Evolutionary conservation across 2,113 vertebrate species (phyloP).

Genomic region (Lichenostomus cassidix): DNA sequence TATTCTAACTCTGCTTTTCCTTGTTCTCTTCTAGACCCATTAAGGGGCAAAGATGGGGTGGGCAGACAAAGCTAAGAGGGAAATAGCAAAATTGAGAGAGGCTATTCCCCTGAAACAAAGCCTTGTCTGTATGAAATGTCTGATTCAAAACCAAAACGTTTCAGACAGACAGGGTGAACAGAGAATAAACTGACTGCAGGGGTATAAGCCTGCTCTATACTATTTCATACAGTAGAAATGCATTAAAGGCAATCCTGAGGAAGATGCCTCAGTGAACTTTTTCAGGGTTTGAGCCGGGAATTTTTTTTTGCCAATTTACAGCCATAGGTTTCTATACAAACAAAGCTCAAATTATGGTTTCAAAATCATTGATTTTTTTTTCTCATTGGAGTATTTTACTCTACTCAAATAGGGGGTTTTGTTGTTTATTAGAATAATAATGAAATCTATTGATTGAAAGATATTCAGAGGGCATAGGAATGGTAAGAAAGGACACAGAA

Average conservation of each 20-base stretch:
- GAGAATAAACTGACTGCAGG: neutral
- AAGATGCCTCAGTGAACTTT: neutral
- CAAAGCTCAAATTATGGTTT: neutral
- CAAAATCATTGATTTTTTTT: neutral
- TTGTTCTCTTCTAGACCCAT: neutral
- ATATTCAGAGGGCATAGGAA: neutral
- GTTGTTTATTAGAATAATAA: neutral
- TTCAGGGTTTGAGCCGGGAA: no score
- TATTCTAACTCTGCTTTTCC: neutral
- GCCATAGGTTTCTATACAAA: neutral
- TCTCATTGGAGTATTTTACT: neutral
- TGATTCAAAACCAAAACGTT: neutral
- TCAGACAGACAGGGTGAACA: neutral
- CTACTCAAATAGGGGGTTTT: neutral
- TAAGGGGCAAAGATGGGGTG: neutral
- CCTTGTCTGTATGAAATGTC: neutral
- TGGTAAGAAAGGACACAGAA: neutral
- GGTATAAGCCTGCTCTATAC: neutral
- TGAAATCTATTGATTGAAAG: neutral
- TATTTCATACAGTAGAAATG: neutral
- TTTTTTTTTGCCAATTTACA: neutral
- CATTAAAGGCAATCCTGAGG: neutral
- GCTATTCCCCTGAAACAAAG: neutral
- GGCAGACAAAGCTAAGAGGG: neutral
- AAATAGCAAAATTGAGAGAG: neutral